Base-by-base conservation (phyloP, 2,797 vertebrate genomes). In the Limosa lapponica region DNA sequence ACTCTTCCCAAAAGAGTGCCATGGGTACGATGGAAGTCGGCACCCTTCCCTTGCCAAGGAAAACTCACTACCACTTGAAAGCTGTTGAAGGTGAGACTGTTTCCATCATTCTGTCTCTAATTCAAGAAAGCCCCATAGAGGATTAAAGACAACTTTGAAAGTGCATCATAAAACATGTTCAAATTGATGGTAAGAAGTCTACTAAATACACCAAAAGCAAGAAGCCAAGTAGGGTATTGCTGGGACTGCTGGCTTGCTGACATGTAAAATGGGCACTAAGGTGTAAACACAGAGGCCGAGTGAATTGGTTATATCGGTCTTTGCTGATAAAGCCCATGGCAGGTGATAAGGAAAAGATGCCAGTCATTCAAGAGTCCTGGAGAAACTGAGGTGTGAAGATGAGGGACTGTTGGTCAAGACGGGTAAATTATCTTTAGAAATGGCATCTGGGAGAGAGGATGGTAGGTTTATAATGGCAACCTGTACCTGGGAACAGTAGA, bases 1-100 rank as follows among this genome's bases (percentile, higher is more conserved):
- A 30, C 11, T 49, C 25, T 81, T 61, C 17, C 46, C 43, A 44
- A 66, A 58, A 15, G 28, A 72, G 11, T 54, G 41, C 8, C 18
- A 3, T 8, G 13, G 10, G 24, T 64, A 15, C 0, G 1, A 17
- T n/a, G 36, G 13, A 55, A 87, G 25, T 34, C n/a, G 44, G 36
- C 20, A 70, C 16, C 7, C 10, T 87, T 67, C 15, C 19, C 36
- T 75, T 58, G 28, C 44, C 36, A 37, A 70, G 39, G 28, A 84
- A 58, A 87, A 82, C 46, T 37, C 43, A 44, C n/a, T 87, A 65
- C 34, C 30, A 7, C 32, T 46, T 79, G 62, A 75, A 84, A 75
- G 30, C 36, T 71, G 37, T 59, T 39, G n/a, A 30, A 49, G 46
- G 6, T 2, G 2, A 52, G 51, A 66, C 25, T 4, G 8, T 71